Conservation (phyloP, 2,797 vertebrate genomes). For the Dermochelys coriacea region DNA sequence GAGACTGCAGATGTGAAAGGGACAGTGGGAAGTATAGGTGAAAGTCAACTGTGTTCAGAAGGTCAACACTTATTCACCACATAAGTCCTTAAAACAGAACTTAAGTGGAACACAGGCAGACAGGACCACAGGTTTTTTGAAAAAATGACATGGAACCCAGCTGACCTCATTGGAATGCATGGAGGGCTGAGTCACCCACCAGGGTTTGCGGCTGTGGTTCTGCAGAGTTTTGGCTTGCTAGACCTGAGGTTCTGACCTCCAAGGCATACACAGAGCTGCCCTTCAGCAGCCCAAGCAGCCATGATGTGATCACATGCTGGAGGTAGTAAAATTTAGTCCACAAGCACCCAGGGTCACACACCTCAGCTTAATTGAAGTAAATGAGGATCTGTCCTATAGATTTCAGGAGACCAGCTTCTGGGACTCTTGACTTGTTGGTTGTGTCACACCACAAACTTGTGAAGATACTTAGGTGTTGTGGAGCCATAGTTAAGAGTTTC, state of each 20-base stretch:
- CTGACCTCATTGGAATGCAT: not conserved
- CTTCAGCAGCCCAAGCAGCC: not conserved
- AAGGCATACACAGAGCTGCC: not conserved
- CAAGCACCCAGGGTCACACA: not conserved
- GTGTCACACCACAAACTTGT: rapidly evolving
- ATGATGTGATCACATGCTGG: not conserved
- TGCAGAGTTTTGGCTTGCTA: not conserved
- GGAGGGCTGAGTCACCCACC: not conserved
- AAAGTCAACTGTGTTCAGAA: not conserved
- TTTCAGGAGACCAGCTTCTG: not conserved
- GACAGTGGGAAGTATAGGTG: not conserved
- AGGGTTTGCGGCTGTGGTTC: not conserved
- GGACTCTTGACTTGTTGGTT: not conserved
- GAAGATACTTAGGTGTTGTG: not conserved
- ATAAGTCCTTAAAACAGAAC: not conserved
- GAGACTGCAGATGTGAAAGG: too few relatives aligned
- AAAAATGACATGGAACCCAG: not conserved
- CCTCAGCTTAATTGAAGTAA: not conserved
- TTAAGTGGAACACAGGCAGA: not conserved
- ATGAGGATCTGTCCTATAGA: not conserved
- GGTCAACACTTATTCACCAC: not conserved
- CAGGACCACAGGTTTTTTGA: not conserved
- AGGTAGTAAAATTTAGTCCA: not conserved
- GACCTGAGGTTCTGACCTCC: not conserved
- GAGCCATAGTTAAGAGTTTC: rapidly evolving